phyloP scores from a whole-genome alignment of 1,140 invertebrate genomes.

The Rhopalosiphum padi region DNA sequence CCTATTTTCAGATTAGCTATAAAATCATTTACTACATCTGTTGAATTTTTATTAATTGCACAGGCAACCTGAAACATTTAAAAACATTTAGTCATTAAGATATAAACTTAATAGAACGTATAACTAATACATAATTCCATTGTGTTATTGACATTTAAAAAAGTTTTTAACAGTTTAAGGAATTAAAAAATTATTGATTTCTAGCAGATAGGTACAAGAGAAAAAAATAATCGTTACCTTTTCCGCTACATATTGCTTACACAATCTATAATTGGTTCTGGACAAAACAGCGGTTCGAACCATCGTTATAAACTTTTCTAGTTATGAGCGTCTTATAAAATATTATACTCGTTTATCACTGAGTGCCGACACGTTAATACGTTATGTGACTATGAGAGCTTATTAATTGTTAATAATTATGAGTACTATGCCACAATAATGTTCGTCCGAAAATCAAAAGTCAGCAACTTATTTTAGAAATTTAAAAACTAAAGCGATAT shows the following conservation, averaged over 20 bases:
- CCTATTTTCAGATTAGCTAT: constrained; percentile 44
- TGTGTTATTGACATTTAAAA: no score
- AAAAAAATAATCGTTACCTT: constrained; percentile 34
- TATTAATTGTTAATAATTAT: no score
- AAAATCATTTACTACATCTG: constrained; percentile 22
- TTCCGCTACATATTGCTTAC: constrained; percentile 28
- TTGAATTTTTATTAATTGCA: neutral
- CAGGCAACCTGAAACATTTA: constrained; percentile 37
- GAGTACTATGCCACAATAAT: no score
- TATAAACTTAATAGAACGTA: neutral
- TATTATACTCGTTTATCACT: neutral
- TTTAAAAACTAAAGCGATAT: no score
- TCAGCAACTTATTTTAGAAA: no score
- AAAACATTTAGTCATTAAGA: neutral
- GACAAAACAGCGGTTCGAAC: neutral
- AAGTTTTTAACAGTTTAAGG: no score
- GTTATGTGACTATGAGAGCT: no score
- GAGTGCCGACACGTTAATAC: no score
- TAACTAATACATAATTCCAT: no score
- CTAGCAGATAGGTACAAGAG: no score
- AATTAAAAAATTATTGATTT: no score
- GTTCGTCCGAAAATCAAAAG: no score
- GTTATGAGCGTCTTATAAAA: neutral
- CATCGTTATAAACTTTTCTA: neutral
- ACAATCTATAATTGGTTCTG: neutral